A percentile compares a stretch with the other conserved stretches of the same genome.
These are phyloP conservation scores for Leucoptera coffeella DNA, from an alignment of 2,888 invertebrate genomes.

Conservation along the genomic window DNA sequence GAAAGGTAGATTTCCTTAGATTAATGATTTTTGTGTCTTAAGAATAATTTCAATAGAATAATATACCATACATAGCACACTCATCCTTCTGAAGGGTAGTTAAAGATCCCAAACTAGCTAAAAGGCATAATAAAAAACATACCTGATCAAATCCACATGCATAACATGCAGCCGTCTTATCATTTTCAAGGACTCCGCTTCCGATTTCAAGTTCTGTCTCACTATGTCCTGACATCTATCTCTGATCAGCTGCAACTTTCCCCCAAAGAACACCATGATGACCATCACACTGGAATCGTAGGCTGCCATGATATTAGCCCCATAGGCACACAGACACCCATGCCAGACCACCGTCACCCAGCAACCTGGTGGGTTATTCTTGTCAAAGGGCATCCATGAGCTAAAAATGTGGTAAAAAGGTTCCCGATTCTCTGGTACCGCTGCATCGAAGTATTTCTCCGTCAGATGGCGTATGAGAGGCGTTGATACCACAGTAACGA, in stretches of 20 bases:
- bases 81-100: no score
- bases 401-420: slow-evolving; percentile 32
- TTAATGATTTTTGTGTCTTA: no score
- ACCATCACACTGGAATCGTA: slow-evolving; percentile 24
- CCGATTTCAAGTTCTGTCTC: no score
- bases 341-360: slow-evolving; percentile 30
- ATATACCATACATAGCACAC: no score
- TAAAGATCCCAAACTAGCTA: no score
- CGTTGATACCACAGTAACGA: slow-evolving; percentile 14
- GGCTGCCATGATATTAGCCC: slow-evolving; percentile 20
- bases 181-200: slow-evolving; percentile 11
- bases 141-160: slow-evolving; percentile 23
- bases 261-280: slow-evolving; percentile 29
- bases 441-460: not conserved
- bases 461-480: slow-evolving; percentile 18
- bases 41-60: no score
- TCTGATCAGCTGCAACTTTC: slow-evolving; percentile 24
- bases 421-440: not conserved
- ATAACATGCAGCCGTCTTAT: slow-evolving; percentile 18
- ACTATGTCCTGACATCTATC: slow-evolving; percentile 23
- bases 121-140: no score
- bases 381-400: slow-evolving; percentile 34
- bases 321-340: slow-evolving; percentile 16
- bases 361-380: slow-evolving; percentile 21
- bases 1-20: no score